Percentiles rank a stretch among this genome's conserved stretches.
Evolutionary conservation across 2,888 invertebrate species (phyloP).

Genomic region (Eudasyphora cyanicolor): DNA sequence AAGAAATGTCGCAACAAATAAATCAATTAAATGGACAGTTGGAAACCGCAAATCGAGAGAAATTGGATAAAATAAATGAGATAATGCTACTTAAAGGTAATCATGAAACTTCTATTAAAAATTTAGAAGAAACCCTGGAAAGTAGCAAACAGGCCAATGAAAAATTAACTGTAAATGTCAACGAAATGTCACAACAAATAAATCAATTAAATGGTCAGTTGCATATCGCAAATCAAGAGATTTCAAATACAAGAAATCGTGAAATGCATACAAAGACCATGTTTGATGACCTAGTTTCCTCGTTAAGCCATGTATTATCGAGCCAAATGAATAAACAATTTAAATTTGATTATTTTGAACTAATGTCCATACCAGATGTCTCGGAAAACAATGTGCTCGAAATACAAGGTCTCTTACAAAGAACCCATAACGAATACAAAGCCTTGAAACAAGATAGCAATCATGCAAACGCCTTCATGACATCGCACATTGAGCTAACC

Average conservation of each 20-base stretch:
- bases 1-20: background rate
- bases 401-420: slow-evolving; percentile 7
- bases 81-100: too few species aligned
- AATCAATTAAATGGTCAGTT: background rate
- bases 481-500: slow-evolving; percentile 61
- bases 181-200: background rate
- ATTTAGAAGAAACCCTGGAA: slow-evolving; percentile 82
- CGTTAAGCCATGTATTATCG: slow-evolving; percentile 27
- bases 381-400: slow-evolving; percentile 24
- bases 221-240: slow-evolving; percentile 69
- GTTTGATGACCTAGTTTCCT: background rate
- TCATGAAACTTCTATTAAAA: background rate
- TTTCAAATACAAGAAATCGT: slow-evolving; percentile 71
- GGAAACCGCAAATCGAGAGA: slow-evolving; percentile 69
- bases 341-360: slow-evolving; percentile 42
- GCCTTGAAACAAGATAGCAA: background rate
- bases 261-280: slow-evolving; percentile 64
- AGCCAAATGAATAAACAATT: slow-evolving; percentile 44
- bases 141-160: slow-evolving; percentile 59
- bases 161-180: background rate
- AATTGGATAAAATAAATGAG: slow-evolving; percentile 71
- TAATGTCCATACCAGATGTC: slow-evolving; percentile 13
- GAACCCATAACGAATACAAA: slow-evolving; percentile 35
- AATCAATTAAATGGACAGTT: background rate
- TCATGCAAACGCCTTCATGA: background rate